Base-by-base conservation (phyloP, 2,888 invertebrate species). In the Tubiluchus corallicola region DNA sequence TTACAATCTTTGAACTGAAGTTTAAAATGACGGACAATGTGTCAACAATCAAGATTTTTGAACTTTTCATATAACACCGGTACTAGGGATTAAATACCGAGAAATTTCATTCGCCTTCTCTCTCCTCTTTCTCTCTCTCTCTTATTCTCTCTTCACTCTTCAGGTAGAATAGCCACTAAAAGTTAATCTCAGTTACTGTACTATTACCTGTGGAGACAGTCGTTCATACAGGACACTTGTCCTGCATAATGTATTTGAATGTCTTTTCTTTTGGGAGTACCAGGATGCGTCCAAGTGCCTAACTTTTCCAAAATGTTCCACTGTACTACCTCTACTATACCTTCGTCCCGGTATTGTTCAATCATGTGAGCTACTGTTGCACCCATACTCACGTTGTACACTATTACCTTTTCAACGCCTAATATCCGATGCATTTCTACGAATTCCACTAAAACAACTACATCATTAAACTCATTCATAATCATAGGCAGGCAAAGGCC, bases 361-460 rank as follows among this genome's bases (percentile, higher is more conserved):
- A 29, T 29, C n/a, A 29, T 9, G 29, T n/a, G 9, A 9, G 9
- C 29, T 29, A n/a, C 29, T 29, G 29, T n/a, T 29, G 9, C n/a
- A 9, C 29, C 29, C 29, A 29, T 29, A n/a, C 29, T 29, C 29
- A 29, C 29, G n/a, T 29, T 29, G n/a, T 29, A 29, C n/a, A 29
- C 29, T 9, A 29, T n/a, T n/a, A 29, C 29, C 29, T 29, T 29
- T n/a, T 29, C 29, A n/a, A 29, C 29, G 29, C 29, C 29, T 29
- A 29, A n/a, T 9, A 29, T 29, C n/a, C 29, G 29, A n/a, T 29
- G 29, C 29, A 29, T 29, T n/a, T 29, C 29, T 9, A 29, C 9
- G n/a, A n/a, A 9, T n/a, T 29, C 29, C n/a, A 29, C 29, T n/a
- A 29, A 29, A 29, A n/a, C 9, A n/a, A 29, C 29, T 9, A 29